Evolutionary conservation across 2,797 vertebrate genomes (phyloP).

Genomic region (Arnoldichthys spilopterus): DNA sequence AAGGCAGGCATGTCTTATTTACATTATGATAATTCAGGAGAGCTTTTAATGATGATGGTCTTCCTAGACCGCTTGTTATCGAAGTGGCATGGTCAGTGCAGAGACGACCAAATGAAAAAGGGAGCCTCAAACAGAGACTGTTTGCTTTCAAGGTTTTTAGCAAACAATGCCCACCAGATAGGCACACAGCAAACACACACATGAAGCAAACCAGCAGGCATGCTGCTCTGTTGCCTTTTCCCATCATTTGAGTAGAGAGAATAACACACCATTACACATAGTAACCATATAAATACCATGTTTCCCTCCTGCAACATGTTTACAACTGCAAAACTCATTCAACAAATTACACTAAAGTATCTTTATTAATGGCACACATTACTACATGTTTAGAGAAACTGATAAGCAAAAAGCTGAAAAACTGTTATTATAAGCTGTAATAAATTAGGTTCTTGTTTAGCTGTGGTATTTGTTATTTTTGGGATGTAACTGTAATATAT

Average conservation of each 20-base stretch:
- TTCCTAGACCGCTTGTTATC: conserved; percentile 13
- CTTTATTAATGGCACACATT: no score
- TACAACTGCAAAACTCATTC: background rate
- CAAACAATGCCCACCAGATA: conserved; percentile 30
- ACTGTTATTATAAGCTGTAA: no score
- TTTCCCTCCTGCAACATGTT: background rate
- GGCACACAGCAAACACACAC: conserved; percentile 10
- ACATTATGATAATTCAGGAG: conserved; percentile 9
- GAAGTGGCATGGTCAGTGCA: background rate
- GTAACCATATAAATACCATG: background rate
- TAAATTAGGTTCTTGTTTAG: no score
- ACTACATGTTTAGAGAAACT: no score
- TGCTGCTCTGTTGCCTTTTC: background rate
- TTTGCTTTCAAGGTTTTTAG: conserved; percentile 47
- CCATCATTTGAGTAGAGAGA: conserved; percentile 16
- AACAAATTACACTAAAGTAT: background rate
- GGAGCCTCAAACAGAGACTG: conserved; percentile 33
- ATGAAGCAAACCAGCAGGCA: background rate
- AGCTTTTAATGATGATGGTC: conserved; percentile 3
- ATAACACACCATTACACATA: background rate
- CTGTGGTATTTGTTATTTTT: no score
- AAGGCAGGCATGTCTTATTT: background rate
- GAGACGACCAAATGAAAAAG: background rate
- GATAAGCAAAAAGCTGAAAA: no score
- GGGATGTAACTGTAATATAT: no score